These are phyloP conservation scores for Lateolabrax maculatus DNA, from an alignment of 2,797 vertebrate species.

Conservation along the genomic window DNA sequence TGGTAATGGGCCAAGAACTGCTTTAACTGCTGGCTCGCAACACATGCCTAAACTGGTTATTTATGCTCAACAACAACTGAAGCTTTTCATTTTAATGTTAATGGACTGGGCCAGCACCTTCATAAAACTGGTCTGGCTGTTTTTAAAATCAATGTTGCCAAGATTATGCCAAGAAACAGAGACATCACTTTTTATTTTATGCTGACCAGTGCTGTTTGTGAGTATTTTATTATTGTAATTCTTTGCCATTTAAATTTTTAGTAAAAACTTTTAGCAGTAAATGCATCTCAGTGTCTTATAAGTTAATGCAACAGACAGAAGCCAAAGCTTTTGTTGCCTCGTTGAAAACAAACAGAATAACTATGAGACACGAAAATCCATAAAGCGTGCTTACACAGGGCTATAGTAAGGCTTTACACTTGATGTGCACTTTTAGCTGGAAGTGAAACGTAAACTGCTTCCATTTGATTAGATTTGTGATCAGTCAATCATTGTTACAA, in stretches of 20 bases:
- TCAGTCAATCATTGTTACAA: neutral
- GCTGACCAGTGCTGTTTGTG: slow-evolving; percentile 18
- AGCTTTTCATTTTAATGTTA: slow-evolving; percentile 32
- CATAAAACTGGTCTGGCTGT: slow-evolving; percentile 14
- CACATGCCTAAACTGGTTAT: slow-evolving; percentile 6
- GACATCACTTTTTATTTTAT: neutral
- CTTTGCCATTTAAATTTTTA: slow-evolving; percentile 19
- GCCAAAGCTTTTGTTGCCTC: slow-evolving; percentile 11
- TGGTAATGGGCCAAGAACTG: neutral
- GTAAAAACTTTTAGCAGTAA: slow-evolving; percentile 26
- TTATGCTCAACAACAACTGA: slow-evolving; percentile 12
- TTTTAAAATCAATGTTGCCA: slow-evolving; percentile 1
- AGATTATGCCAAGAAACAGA: slow-evolving; percentile 3
- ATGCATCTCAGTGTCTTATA: neutral
- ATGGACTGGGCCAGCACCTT: slow-evolving; percentile 9
- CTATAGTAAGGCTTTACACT: neutral
- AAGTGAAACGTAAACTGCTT: neutral
- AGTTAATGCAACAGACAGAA: slow-evolving; percentile 22
- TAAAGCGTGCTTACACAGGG: neutral
- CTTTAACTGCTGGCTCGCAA: neutral
- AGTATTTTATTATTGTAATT: slow-evolving; percentile 20
- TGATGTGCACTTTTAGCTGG: neutral
- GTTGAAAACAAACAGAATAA: slow-evolving; percentile 36
- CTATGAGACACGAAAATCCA: neutral
- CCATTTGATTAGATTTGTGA: neutral